Evolutionary conservation across 2,888 invertebrate species (phyloP).

Genomic region (Polydrusus tereticollis): DNA sequence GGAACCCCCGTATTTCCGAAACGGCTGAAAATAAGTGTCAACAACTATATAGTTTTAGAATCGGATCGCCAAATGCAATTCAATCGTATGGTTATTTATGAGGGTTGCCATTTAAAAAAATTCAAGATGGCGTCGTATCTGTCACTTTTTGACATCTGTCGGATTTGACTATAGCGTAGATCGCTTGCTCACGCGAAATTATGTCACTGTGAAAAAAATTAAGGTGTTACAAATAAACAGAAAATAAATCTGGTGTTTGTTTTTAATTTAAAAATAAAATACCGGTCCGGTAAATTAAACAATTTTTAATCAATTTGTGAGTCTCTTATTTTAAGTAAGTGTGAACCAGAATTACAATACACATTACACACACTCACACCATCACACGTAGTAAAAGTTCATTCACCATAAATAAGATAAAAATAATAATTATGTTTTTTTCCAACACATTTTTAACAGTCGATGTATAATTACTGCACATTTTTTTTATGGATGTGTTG

Average conservation of each 20-base stretch:
- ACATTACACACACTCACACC: too few species aligned
- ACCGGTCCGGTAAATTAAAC: slow-evolving; percentile 1
- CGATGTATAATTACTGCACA: not conserved
- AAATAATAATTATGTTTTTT: slow-evolving; percentile 21
- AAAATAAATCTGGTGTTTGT: slow-evolving; percentile 54
- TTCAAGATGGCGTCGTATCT: too few species aligned
- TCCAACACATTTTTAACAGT: slow-evolving; percentile 1
- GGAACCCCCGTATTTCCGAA: too few species aligned
- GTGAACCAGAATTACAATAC: slow-evolving; percentile 16
- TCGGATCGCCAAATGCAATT: too few species aligned
- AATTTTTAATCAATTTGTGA: slow-evolving; percentile 18
- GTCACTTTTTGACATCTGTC: too few species aligned
- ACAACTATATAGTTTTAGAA: too few species aligned
- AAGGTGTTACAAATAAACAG: slow-evolving; percentile 59
- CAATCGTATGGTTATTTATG: too few species aligned
- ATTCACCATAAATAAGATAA: slow-evolving; percentile 37
- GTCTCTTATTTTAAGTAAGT: slow-evolving; percentile 8
- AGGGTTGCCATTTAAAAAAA: too few species aligned
- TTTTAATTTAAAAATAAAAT: slow-evolving; percentile 51
- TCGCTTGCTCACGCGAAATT: too few species aligned
- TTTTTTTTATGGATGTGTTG: slow-evolving; percentile 43
- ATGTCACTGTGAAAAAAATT: too few species aligned
- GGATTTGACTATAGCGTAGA: too few species aligned
- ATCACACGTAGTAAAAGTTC: slow-evolving; percentile 24
- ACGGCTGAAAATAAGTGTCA: too few species aligned